Evolutionary conservation across 2,797 vertebrate genomes (phyloP).

Genomic region (Hipposideros larvatus): DNA sequence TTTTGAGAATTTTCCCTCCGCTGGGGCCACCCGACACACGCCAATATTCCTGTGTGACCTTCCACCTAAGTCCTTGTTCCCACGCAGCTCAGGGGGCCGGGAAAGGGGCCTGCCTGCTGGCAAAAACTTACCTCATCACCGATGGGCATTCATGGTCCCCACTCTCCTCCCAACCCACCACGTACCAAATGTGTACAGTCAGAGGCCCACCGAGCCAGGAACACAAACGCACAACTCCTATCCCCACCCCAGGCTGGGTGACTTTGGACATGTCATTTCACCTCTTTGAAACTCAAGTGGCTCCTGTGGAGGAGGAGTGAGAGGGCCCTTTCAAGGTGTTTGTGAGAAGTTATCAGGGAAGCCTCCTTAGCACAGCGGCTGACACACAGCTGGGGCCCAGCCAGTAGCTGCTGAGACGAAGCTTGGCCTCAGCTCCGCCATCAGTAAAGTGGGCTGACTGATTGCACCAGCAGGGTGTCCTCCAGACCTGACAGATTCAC

Average conservation of each 20-base stretch:
- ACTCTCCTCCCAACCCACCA: neutral
- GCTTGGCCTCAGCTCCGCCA: neutral
- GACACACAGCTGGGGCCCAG: neutral
- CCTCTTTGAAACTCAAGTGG: neutral
- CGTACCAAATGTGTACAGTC: neutral
- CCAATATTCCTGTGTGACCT: neutral
- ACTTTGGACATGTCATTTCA: neutral
- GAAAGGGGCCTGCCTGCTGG: neutral
- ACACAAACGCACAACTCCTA: neutral
- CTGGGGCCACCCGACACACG: neutral
- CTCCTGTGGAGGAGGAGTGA: neutral
- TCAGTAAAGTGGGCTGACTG: neutral
- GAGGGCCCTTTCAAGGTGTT: neutral
- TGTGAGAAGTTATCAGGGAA: neutral
- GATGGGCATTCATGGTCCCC: neutral
- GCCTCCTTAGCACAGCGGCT: neutral
- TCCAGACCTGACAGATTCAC: neutral
- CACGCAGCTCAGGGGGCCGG: neutral
- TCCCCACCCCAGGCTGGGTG: neutral
- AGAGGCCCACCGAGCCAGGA: neutral
- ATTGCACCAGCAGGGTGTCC: neutral
- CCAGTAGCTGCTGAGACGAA: neutral
- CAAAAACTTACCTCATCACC: neutral
- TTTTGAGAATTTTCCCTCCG: neutral
- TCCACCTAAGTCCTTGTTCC: neutral